A percentile compares a stretch with the other conserved stretches of the same genome.
Conservation (phyloP, 2,113 vertebrate genomes). For the Nettapus auritus region DNA sequence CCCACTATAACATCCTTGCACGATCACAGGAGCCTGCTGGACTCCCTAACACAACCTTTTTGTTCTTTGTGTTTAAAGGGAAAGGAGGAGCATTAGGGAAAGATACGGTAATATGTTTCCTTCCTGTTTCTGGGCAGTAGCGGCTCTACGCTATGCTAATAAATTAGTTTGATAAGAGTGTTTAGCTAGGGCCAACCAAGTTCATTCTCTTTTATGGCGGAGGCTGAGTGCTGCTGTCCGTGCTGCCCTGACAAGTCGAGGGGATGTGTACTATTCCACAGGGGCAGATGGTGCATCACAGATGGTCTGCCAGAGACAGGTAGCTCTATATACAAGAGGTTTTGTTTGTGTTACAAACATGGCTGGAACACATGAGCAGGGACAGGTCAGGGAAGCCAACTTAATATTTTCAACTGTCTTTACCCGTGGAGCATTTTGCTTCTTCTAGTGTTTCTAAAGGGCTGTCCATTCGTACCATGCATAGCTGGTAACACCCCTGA, state of each 20-base stretch:
- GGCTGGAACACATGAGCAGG: background rate
- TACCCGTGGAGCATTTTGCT: background rate
- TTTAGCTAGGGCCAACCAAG: background rate
- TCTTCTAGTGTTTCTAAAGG: background rate
- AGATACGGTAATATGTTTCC: background rate
- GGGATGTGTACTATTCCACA: background rate
- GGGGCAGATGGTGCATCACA: background rate
- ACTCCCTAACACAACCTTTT: background rate
- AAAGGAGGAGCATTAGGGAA: background rate
- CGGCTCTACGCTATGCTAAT: background rate
- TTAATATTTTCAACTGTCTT: background rate
- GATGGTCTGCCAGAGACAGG: background rate
- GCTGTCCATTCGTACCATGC: background rate
- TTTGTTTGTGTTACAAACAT: background rate
- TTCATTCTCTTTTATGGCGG: background rate
- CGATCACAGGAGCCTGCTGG: background rate
- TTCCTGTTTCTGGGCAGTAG: constrained; percentile 28
- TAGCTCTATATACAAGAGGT: background rate
- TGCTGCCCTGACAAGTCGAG: background rate
- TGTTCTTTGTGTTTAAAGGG: constrained; percentile 2
- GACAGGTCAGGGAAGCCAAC: background rate
- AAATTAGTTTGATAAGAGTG: background rate
- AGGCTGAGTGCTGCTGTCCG: fast-evolving
- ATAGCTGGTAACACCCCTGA: background rate
- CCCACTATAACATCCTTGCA: background rate